Evolutionary conservation across 37 sponge, comb jelly and placozoan genomes (phyloP), one percentile per base, ranked within the genome.

Genomic region (Tethya wilhelma): DNA sequence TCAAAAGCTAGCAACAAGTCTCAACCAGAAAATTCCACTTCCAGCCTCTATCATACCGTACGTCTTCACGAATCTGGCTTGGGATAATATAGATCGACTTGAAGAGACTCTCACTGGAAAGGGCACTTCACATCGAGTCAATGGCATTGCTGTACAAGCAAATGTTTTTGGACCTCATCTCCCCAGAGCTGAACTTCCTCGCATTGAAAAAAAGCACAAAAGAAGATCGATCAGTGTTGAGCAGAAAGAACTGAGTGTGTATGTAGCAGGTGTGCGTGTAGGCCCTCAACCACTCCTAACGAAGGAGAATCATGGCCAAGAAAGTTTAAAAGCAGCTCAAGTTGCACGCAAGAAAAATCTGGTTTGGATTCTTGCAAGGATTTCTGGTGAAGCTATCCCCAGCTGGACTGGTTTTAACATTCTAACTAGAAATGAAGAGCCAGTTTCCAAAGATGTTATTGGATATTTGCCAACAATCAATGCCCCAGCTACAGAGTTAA

Each of bases 31-130:
- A 22, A 20, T 60, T 60, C 25, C 62, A 60, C 62, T 60, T 60
- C 25, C 62, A 60, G 62, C 62, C 62, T 60, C 62, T 22, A n/a
- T n/a, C n/a, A n/a, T n/a, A n/a, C n/a, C n/a, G n/a, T n/a, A n/a
- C n/a, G n/a, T n/a, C n/a, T n/a, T n/a, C n/a, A n/a, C n/a, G n/a
- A n/a, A n/a, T n/a, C n/a, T n/a, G n/a, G n/a, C n/a, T n/a, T n/a
- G n/a, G n/a, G n/a, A n/a, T n/a, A n/a, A n/a, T n/a, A 60, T 60
- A 6, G 62, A 60, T 60, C 6, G 25, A 60, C 62, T 60, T 60
- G 62, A 60, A 20, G 25, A 60, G 26, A 60, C 62, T 60, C 62
- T 60, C 62, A 60, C 62, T 60, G 62, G 62, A 60, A 60, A n/a
- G 25, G 62, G 62, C 62, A 60, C n/a, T 60, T 60, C 26, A 60